A percentile compares a stretch with the other conserved stretches of the same genome.
phyloP scores from a whole-genome alignment of 2,113 vertebrate species.

The Cricetomys ansorgei region DNA sequence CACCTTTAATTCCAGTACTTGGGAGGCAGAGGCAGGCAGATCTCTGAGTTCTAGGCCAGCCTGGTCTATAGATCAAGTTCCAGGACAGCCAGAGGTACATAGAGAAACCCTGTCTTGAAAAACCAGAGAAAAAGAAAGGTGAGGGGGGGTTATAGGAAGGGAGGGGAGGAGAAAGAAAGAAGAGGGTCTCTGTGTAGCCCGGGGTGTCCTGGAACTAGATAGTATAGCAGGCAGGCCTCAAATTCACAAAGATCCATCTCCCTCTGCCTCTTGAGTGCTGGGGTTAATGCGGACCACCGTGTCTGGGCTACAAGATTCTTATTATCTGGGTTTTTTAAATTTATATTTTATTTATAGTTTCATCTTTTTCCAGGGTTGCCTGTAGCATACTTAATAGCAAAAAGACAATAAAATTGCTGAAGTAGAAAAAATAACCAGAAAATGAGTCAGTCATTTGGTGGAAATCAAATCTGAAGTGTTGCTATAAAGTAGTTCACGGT shows the following conservation, averaged over 20 bases:
- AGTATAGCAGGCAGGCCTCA: neutral
- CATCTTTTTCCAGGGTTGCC: neutral
- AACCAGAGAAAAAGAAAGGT: too few relatives aligned
- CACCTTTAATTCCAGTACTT: neutral
- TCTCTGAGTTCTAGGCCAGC: neutral
- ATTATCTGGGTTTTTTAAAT: neutral
- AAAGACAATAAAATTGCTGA: conserved; percentile 50
- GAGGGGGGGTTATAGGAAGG: too few relatives aligned
- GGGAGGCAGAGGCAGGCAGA: neutral
- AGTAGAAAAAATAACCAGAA: conserved; percentile 25
- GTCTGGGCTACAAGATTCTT: neutral
- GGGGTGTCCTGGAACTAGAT: too few relatives aligned
- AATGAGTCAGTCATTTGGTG: conserved; percentile 11
- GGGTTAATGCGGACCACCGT: neutral
- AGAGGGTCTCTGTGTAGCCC: neutral
- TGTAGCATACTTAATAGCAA: neutral
- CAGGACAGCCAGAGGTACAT: neutral
- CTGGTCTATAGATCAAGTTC: neutral
- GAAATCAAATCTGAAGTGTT: conserved; percentile 15
- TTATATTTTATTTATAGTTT: conserved; percentile 30
- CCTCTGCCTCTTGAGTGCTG: neutral
- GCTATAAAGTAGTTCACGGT: neutral
- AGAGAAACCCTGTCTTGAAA: neutral
- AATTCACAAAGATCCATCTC: neutral
- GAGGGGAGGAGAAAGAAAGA: neutral